Conservation (phyloP, 2,113 vertebrate genomes). For the Galbula dea region DNA sequence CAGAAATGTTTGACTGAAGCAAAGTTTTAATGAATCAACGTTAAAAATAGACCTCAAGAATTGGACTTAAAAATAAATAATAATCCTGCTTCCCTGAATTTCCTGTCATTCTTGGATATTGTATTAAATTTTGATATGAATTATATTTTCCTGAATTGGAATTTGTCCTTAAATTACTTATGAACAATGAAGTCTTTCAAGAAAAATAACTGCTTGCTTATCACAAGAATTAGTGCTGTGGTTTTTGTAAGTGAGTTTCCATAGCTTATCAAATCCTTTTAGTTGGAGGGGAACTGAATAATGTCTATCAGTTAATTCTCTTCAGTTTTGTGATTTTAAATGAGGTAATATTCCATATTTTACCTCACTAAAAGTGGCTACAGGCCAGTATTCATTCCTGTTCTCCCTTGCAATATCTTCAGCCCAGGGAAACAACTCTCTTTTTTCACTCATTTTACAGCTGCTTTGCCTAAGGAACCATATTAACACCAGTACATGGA, state of each 20-base stretch:
- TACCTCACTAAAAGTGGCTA: slow-evolving; percentile 39
- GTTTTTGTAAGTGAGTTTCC: slow-evolving; percentile 61
- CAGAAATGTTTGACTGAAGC: slow-evolving; percentile 1
- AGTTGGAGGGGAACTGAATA: slow-evolving; percentile 45
- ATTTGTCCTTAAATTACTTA: slow-evolving; percentile 67
- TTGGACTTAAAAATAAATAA: neutral
- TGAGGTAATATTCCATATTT: slow-evolving; percentile 37
- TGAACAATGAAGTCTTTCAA: slow-evolving; percentile 70
- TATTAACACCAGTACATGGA: neutral
- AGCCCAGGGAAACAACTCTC: neutral
- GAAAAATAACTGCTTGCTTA: slow-evolving; percentile 64
- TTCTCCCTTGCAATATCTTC: slow-evolving; percentile 27
- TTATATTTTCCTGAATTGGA: slow-evolving; percentile 68
- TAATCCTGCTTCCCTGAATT: slow-evolving; percentile 33
- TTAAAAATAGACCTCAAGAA: slow-evolving; percentile 25
- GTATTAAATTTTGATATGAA: slow-evolving; percentile 60
- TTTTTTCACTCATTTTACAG: neutral
- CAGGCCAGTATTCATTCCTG: slow-evolving; percentile 48
- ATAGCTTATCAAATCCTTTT: slow-evolving; percentile 60
- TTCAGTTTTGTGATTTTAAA: slow-evolving; percentile 50
- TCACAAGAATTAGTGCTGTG: slow-evolving; percentile 64
- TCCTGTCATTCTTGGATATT: slow-evolving; percentile 59
- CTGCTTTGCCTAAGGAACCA: neutral
- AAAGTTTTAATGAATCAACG: slow-evolving; percentile 18
- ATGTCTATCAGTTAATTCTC: slow-evolving; percentile 43